Base-by-base conservation (phyloP, 37 sponge, comb jelly and placozoan species). In the Dysidea cf. avara region DNA sequence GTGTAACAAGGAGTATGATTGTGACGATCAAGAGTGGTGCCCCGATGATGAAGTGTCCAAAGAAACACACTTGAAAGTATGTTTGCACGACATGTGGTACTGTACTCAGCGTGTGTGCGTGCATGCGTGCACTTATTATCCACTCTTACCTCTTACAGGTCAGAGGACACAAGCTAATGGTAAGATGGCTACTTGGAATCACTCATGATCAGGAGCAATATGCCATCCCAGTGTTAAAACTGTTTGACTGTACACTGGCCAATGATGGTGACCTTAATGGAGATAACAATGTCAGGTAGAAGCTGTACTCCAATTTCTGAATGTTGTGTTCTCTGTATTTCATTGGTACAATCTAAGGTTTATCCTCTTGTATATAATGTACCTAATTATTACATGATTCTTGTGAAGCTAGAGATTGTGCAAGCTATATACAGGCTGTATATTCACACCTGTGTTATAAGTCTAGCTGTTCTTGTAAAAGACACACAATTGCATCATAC, bases 251-350 rank as follows among this genome's bases (percentile, higher is more conserved):
- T 24, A 37, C 79, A 0, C 76, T 89, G 14, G 66, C 38, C 2
- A 58, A 79, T 29, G 75, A 83, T 74, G 90, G 90, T n/a, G 90
- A 89, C 66, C 62, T 89, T 29, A 76, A 79, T 36, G 79, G 47
- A 13, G 57, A 85, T n/a, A 74, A 72, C 21, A 58, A 78, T 43
- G 65, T 78, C 58, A 64, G 75, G 83, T 81, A 28, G 3, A 32
- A 6, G n/a, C n/a, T n/a, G n/a, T n/a, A n/a, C n/a, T n/a, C n/a
- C n/a, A n/a, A n/a, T n/a, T n/a, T n/a, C n/a, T n/a, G n/a, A n/a
- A n/a, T n/a, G n/a, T n/a, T n/a, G n/a, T n/a, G n/a, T n/a, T n/a
- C n/a, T n/a, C n/a, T n/a, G n/a, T n/a, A n/a, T n/a, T n/a, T n/a
- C n/a, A n/a, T n/a, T n/a, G n/a, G n/a, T n/a, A n/a, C n/a, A n/a